phyloP scores from a whole-genome alignment of 2,113 vertebrate genomes.

The Python bivittatus region DNA sequence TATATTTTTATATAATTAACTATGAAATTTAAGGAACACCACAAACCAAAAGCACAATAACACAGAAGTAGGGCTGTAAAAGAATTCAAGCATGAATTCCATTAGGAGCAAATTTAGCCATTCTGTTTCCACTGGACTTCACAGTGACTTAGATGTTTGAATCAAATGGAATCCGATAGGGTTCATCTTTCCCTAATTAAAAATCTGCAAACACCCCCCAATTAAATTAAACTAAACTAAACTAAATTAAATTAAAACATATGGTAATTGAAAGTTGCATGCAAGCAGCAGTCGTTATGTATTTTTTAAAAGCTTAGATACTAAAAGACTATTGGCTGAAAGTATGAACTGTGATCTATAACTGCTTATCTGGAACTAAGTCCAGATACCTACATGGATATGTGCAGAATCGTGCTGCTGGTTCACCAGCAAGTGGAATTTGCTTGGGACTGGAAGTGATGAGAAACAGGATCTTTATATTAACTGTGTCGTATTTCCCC shows the following conservation, averaged over 20 bases:
- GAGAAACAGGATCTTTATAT: not conserved
- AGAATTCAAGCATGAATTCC: not conserved
- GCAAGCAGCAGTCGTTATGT: not conserved
- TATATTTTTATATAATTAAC: not conserved
- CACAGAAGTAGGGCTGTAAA: not conserved
- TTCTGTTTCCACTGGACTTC: not conserved
- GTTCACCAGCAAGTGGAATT: not conserved
- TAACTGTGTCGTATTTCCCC: not conserved
- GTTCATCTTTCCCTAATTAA: not conserved
- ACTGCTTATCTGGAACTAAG: not conserved
- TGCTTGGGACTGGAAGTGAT: not conserved
- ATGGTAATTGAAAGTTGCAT: not conserved
- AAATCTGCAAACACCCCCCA: not conserved
- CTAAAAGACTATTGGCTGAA: not conserved
- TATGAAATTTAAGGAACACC: not conserved
- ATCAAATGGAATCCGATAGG: not conserved
- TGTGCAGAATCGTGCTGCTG: not conserved
- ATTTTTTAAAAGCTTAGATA: not conserved
- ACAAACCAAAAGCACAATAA: not conserved
- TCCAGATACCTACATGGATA: not conserved
- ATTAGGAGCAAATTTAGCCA: not conserved
- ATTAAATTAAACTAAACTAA: not conserved
- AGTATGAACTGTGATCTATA: not conserved
- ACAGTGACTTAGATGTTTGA: not conserved
- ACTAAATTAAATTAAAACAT: not conserved